A percentile compares a stretch with the other conserved stretches of the same genome.
These are phyloP conservation scores for Drosophila prostipennis DNA, from an alignment of 2,888 invertebrate genomes.

Conservation along the genomic window DNA sequence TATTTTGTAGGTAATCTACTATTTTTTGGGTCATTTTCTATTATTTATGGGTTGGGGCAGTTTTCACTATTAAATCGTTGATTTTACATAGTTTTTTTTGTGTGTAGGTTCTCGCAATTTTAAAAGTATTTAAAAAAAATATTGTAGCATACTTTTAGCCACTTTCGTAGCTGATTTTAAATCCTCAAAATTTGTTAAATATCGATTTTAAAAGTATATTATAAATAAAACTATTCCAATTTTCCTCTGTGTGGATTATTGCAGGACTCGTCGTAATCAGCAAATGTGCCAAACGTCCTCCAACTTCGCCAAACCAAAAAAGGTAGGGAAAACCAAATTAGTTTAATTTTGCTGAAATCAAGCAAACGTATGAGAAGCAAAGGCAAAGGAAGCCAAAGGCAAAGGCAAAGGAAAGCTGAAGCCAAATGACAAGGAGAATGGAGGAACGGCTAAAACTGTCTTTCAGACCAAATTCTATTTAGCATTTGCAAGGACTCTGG, in stretches of 20 bases:
- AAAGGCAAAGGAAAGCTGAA: background rate
- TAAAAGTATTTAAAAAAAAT: too few relatives aligned
- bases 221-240: too few relatives aligned
- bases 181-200: too few relatives aligned
- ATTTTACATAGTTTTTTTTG: too few relatives aligned
- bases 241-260: conserved; percentile 3
- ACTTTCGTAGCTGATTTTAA: too few relatives aligned
- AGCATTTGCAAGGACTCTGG: conserved; percentile 63
- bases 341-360: conserved; percentile 78
- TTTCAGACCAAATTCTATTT: conserved; percentile 69
- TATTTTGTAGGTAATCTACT: too few relatives aligned
- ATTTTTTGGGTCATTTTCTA: too few relatives aligned
- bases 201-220: too few relatives aligned
- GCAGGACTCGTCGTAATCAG: conserved; percentile 68
- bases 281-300: conserved; percentile 70
- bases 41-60: too few relatives aligned
- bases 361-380: conserved; percentile 55
- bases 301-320: conserved; percentile 25
- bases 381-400: conserved; percentile 8
- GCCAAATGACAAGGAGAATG: conserved; percentile 20
- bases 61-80: too few relatives aligned
- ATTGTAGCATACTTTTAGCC: too few relatives aligned
- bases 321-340: conserved; percentile 65
- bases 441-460: conserved; percentile 34
- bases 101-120: too few relatives aligned